phyloP scores from a whole-genome alignment of 64 coral and sea anemone genomes.

The Porites australiensis region DNA sequence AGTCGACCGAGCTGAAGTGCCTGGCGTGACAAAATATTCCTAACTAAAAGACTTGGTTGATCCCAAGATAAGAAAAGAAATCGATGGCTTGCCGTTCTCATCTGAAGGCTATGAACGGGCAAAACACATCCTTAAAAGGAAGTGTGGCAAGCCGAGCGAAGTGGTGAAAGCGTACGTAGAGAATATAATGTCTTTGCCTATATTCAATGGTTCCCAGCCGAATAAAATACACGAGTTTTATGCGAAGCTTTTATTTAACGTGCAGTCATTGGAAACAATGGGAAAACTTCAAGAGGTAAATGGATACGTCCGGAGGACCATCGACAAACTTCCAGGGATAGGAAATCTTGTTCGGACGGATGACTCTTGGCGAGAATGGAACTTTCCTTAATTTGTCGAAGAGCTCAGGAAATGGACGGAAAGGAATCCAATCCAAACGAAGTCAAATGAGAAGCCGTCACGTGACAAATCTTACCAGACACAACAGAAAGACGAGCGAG shows the following conservation, averaged over 20 bases:
- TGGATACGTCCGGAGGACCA: conserved; percentile 36
- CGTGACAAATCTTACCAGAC: too few species aligned
- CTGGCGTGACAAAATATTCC: conserved; percentile 61
- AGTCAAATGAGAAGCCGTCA: too few species aligned
- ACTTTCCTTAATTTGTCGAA: too few species aligned
- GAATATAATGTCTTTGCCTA: conserved; percentile 34
- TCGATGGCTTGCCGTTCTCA: conserved; percentile 61
- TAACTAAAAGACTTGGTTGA: conserved; percentile 32
- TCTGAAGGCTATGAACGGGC: background rate
- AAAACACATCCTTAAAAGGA: background rate
- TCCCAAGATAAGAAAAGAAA: conserved; percentile 17
- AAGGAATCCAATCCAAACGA: too few species aligned
- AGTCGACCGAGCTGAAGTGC: conserved; percentile 28
- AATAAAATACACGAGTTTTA: conserved; percentile 55
- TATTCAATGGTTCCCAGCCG: conserved; percentile 22
- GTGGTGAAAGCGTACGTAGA: conserved; percentile 57
- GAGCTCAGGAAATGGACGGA: too few species aligned
- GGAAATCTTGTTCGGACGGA: background rate
- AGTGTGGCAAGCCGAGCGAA: conserved; percentile 47
- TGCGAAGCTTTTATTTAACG: conserved; percentile 6
- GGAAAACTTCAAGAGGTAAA: conserved; percentile 45
- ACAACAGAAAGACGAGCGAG: too few species aligned
- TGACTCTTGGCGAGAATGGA: too few species aligned
- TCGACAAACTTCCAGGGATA: conserved; percentile 22
- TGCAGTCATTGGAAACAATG: conserved; percentile 39